Conservation (phyloP, 2,113 vertebrate genomes). For the Dolichotis patagonum region DNA sequence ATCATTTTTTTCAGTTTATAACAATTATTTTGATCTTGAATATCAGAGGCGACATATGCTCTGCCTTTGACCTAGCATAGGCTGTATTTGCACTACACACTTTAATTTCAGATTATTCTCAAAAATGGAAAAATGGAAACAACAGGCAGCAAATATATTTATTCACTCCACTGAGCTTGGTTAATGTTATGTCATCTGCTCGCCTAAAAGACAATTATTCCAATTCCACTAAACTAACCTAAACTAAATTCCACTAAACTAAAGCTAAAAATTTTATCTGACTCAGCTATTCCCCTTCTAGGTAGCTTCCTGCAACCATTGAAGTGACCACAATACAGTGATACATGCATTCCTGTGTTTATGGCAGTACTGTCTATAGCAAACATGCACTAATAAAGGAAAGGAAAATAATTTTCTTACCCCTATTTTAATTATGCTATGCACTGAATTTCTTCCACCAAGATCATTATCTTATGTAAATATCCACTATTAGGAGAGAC, state of each 20-base stretch:
- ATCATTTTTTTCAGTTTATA: background rate
- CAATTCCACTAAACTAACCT: too few species aligned
- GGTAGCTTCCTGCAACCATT: background rate
- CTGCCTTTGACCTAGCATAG: background rate
- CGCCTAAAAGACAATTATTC: background rate
- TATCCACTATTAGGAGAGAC: background rate
- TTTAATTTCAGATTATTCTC: background rate
- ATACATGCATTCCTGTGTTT: background rate
- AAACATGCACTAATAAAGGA: background rate
- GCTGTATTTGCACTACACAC: background rate
- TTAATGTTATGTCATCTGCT: background rate
- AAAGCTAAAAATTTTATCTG: background rate
- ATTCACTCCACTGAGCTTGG: background rate
- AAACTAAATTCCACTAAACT: too few species aligned
- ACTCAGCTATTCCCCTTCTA: background rate
- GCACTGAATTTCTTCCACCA: background rate
- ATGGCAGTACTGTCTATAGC: background rate
- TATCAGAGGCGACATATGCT: background rate
- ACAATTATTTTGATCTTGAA: background rate
- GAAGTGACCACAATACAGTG: background rate
- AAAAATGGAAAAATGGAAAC: background rate
- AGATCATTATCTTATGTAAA: background rate
- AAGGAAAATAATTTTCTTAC: background rate
- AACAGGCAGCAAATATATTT: background rate
- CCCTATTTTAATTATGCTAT: background rate